Evolutionary conservation across 2,113 vertebrate species (phyloP).

Genomic region (Paedocypris sp.): DNA sequence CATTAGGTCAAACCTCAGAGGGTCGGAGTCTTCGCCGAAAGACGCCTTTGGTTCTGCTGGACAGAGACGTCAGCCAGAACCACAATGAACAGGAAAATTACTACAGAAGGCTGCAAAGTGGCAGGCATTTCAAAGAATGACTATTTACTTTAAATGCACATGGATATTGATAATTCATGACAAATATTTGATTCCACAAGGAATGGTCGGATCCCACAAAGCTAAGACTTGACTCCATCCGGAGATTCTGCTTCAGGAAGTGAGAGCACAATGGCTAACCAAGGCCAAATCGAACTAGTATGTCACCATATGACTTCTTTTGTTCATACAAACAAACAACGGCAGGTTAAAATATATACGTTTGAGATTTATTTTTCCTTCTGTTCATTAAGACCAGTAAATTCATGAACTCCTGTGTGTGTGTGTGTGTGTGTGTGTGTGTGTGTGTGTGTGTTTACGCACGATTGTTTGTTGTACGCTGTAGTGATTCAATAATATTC

Average conservation of each 20-base stretch:
- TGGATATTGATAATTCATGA: too few relatives aligned
- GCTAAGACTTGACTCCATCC: neutral
- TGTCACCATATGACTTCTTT: neutral
- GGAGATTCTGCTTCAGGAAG: constrained; percentile 4
- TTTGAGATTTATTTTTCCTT: constrained; percentile 17
- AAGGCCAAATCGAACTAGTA: neutral
- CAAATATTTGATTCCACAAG: neutral
- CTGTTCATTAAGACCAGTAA: constrained; percentile 20
- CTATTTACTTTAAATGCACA: neutral
- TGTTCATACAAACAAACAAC: neutral
- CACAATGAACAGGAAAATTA: constrained; percentile 69
- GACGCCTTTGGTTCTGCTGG: constrained; percentile 48
- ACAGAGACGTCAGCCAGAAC: constrained; percentile 39
- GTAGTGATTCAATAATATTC: constrained; percentile 6
- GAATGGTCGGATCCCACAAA: neutral
- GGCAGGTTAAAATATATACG: constrained; percentile 17
- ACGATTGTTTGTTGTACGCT: constrained; percentile 9
- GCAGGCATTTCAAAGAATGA: constrained; percentile 70
- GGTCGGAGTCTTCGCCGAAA: constrained; percentile 66
- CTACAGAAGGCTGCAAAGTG: constrained; percentile 71
- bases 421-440: constrained; percentile 14
- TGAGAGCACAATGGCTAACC: constrained; percentile 22
- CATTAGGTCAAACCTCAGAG: constrained; percentile 50
- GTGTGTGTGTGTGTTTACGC: constrained; percentile 24
- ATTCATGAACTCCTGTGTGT: too few relatives aligned